Percentiles rank a stretch among this genome's conserved stretches.
Conservation (phyloP, 1,140 invertebrate species). For the Holcopasites calliopsidis region DNA sequence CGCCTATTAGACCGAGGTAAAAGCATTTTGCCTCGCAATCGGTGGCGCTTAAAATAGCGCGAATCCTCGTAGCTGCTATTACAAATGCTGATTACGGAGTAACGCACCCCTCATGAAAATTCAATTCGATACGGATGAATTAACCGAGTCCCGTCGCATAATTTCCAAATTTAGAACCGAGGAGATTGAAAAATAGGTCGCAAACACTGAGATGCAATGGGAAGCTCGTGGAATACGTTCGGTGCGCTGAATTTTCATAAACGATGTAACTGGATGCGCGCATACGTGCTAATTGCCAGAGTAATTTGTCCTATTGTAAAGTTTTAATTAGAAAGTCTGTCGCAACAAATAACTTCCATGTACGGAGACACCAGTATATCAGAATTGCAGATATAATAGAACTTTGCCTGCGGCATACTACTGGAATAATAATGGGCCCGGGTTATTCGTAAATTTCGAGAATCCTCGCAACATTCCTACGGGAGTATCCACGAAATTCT, state of each 20-base stretch:
- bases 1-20: background rate
- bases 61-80: background rate
- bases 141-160: too few species aligned
- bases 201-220: background rate
- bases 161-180: background rate
- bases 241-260: background rate
- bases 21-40: background rate
- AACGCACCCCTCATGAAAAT: background rate
- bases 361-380: background rate
- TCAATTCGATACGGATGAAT: too few species aligned
- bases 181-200: background rate
- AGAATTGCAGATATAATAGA: background rate
- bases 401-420: background rate
- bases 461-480: background rate
- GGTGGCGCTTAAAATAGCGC: conserved; percentile 15
- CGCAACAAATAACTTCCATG: background rate
- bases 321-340: background rate
- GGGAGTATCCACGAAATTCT: background rate
- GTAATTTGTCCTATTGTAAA: background rate
- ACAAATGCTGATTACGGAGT: background rate
- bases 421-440: background rate
- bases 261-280: background rate
- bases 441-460: conserved; percentile 8
- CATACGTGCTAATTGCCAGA: background rate
- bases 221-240: background rate